Base-by-base conservation (phyloP, 2,797 vertebrate genomes). In the Hypotaenidia okinawae region DNA sequence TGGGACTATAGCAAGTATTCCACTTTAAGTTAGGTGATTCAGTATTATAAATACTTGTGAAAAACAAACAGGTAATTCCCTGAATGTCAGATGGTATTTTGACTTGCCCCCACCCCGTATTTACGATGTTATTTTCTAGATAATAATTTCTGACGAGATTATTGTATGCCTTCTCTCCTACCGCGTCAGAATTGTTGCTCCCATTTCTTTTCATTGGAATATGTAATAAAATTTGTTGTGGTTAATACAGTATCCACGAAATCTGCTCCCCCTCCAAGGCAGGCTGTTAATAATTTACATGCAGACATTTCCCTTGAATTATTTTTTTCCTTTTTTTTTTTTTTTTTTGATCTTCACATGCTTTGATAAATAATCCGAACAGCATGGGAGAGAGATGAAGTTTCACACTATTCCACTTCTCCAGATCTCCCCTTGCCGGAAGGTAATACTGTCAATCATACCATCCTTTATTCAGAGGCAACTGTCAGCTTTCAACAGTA, bases 321-420 rank as follows among this genome's bases (percentile, higher is more conserved):
- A 37, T 43, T 43, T 43, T 43, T 45, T 17, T 19, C 5, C 18
- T 45, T 45, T 19, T 45, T 19, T 19, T 70, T 62, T 74, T 84
- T 89, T 89, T 87, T 86, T 93, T 96, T 96, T 86, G 33, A 86
- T 95, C 91, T 79, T 88, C 85, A 25, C 55, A 51, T 68, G 76
- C 94, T 95, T 90, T 83, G 93, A 95, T 96, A 90, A 95, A 91
- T 89, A 91, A 93, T 77, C 87, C 0, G 35, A 92, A 78, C 82
- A 89, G 87, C 87, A 70, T 9, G 73, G 57, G 64, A 89, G 89
- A 67, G 82, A 85, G 82, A 78, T 90, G 95, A 79, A 82, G 89
- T 94, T 90, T 96, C 90, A 91, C 93, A 77, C 81, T 45, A 62
- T 91, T 80, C 90, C 84, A 41, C 70, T 76, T 84, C 75, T 59